Evolutionary conservation across 2,888 invertebrate species (phyloP).

Genomic region (Oligia fasciuncula): DNA sequence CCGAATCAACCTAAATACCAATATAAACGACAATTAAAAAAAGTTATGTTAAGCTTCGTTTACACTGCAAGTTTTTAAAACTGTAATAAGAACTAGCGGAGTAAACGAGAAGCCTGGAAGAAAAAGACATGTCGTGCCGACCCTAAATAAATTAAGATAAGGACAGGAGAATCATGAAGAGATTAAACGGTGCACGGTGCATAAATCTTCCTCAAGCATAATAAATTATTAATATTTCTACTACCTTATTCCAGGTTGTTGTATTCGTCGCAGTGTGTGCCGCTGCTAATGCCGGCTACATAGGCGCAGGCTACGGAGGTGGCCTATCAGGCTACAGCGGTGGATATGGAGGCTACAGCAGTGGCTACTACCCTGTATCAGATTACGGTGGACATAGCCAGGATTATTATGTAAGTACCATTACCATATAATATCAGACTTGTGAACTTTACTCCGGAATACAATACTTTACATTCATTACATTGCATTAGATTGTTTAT

Average conservation of each 20-base stretch:
- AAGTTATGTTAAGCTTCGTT: background rate
- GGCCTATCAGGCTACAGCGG: slow-evolving; percentile 46
- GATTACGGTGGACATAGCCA: slow-evolving; percentile 71
- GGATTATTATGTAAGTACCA: slow-evolving; percentile 82
- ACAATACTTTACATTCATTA: too few species aligned
- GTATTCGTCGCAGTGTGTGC: slow-evolving; percentile 77
- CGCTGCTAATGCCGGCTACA: slow-evolving; percentile 78
- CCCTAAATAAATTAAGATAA: background rate
- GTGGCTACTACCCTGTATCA: slow-evolving; percentile 62
- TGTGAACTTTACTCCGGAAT: background rate
- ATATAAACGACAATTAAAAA: background rate
- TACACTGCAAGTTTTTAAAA: background rate
- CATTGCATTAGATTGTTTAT: background rate
- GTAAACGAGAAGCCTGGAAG: background rate
- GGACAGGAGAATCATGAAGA: background rate
- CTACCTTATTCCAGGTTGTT: slow-evolving; percentile 75
- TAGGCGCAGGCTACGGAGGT: slow-evolving; percentile 68
- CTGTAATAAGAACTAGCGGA: background rate
- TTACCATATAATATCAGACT: background rate
- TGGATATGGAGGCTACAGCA: slow-evolving; percentile 48
- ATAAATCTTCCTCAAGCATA: background rate
- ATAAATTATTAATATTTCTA: background rate
- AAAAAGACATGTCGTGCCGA: background rate
- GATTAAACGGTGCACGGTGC: too few species aligned
- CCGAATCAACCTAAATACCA: background rate